Base-by-base conservation (phyloP, 2,113 vertebrate genomes). In the Mionectes macconnelli region DNA sequence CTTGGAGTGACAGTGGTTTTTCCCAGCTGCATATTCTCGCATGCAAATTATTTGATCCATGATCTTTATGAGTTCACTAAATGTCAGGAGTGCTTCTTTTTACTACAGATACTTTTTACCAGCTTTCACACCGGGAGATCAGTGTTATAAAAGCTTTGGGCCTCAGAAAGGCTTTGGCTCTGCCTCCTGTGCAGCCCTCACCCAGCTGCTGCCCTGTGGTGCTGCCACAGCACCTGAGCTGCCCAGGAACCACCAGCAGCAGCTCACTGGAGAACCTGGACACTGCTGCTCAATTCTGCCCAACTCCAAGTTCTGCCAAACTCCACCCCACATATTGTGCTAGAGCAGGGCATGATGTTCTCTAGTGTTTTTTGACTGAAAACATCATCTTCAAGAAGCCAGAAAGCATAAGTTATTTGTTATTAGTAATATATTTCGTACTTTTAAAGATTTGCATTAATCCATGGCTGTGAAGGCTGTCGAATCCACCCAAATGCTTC, bases 401-500 rank as follows among this genome's bases (percentile, higher is more conserved):
- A 84, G 81, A 93, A 80, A 76, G 56, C 17, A 0, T 15, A 94
- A 84, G 67, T 53, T 94, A 62, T 91, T 94, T 93, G 87, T 75
- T 86, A 76, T 35, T n/a, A 57, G 44, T 31, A 92, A 96, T 90
- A 69, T 45, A 79, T 87, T 95, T 95, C 81, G 52, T 79, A 84
- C 53, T 93, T 93, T 12, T 59, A 44, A 79, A 92, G 75, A 94
- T 85, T 81, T 94, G 57, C 37, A 53, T 56, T 77, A 94, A 94
- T 80, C 85, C 88, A 33, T 23, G 67, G 13, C n/a, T 52, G 50
- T 31, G 84, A 96, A 79, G 84, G 81, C 76, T 94, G 82, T 93
- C 84, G 87, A 94, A 95, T 83, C 73, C 77, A 94, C 60, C 68
- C 92, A 73, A 90, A 91, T 69, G 73, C 80, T 87, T 75, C 89